Evolutionary conservation across 1,140 invertebrate genomes (phyloP), one percentile per base, ranked within the genome.

Genomic region (Cydia splendana): DNA sequence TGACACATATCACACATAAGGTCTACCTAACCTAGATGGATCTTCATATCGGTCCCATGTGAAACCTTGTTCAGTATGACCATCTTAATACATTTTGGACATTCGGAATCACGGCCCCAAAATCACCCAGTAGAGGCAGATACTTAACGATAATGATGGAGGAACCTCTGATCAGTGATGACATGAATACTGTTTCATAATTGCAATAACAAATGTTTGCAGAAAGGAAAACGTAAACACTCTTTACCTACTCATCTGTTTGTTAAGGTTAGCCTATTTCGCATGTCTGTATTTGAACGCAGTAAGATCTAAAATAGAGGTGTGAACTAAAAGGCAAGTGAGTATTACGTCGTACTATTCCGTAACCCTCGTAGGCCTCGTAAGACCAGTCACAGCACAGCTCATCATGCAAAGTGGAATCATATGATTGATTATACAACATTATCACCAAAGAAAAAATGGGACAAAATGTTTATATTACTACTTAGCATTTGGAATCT

Each of bases 381-480:
- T 24, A 13, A 62, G 57, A 62, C 20, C 18, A 62, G 20, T 62
- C 57, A 62, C 18, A 2, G 57, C 18, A n/a, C n/a, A n/a, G n/a
- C n/a, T n/a, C n/a, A n/a, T 12, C 57, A 24, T 24, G 10, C 20
- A 24, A 62, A 62, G 57, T 62, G n/a, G 18, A 62, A 62, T 62
- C 57, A 62, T 24, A 62, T 62, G 57, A 62, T 62, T 62, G 18
- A 62, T 24, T 42, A 20, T 62, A 62, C 57, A 62, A 62, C 18
- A 24, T 18, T n/a, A 53, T n/a, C 18, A 57, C 57, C 10, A 12
- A 62, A 24, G 57, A 62, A 62, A 53, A 45, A n/a, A 53, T n/a
- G 13, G 15, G 51, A 53, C 15, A n/a, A 6, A 53, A 6, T 53
- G 48, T 51, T 15, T 51, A 51, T 51, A 0, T 10, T 48, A 48